A percentile compares a stretch with the other conserved stretches of the same genome.
Evolutionary conservation across 2,888 invertebrate species (phyloP).

Genomic region (Teleogryllus oceanicus): DNA sequence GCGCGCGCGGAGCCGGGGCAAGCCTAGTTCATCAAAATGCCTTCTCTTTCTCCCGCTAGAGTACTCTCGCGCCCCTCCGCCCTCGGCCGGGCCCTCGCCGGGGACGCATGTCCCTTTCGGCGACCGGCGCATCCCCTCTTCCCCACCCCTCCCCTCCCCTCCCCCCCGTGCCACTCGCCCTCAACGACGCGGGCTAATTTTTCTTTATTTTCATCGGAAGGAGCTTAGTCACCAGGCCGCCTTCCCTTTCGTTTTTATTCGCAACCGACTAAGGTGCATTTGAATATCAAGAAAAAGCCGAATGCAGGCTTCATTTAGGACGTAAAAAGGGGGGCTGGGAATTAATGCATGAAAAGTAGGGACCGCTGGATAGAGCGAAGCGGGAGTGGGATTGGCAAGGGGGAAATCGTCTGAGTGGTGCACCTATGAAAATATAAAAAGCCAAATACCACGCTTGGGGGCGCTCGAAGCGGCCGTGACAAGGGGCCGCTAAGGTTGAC

Average conservation of each 20-base stretch:
- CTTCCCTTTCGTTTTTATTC: background rate
- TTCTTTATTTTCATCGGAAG: background rate
- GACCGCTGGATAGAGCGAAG: background rate
- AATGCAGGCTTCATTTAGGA: constrained; percentile 5
- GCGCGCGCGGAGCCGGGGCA: background rate
- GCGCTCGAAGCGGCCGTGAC: background rate
- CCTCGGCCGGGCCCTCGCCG: background rate
- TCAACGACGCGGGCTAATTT: background rate
- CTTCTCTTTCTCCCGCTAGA: constrained; percentile 7
- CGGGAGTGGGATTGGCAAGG: background rate
- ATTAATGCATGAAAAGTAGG: background rate
- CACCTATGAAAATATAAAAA: background rate
- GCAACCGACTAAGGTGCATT: background rate
- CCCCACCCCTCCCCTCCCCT: background rate
- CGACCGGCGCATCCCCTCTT: background rate
- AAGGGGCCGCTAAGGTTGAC: too few species aligned
- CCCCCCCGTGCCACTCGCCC: background rate
- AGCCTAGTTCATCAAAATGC: constrained; percentile 18
- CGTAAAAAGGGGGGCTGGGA: background rate
- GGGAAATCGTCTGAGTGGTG: background rate
- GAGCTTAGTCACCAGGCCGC: background rate
- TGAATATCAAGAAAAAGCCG: constrained; percentile 18
- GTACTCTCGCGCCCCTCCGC: background rate
- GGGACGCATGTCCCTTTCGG: background rate
- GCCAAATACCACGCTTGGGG: background rate